These are phyloP conservation scores for Eupithecia vulgata DNA, from an alignment of 2,888 invertebrate genomes.

Conservation along the genomic window DNA sequence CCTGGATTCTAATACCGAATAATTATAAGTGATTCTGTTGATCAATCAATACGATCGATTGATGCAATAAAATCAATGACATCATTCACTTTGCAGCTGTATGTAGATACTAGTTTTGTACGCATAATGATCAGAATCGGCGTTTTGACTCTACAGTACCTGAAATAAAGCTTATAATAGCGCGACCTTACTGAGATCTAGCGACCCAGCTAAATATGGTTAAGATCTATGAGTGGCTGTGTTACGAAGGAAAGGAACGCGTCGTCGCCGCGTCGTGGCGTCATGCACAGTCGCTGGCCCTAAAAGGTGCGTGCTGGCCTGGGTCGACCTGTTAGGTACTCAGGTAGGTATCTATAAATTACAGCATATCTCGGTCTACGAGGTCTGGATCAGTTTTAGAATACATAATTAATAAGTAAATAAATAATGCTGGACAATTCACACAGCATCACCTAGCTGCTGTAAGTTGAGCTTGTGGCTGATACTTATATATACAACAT, in stretches of 20 bases:
- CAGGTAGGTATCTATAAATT: background rate
- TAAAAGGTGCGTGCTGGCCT: constrained; percentile 29
- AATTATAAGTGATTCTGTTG: background rate
- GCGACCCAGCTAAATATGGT: constrained; percentile 56
- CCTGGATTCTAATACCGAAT: background rate
- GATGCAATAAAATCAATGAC: constrained; percentile 46
- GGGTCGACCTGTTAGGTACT: constrained; percentile 22
- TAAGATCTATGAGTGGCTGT: constrained; percentile 20
- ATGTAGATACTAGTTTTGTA: constrained; percentile 25
- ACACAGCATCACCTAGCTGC: no score
- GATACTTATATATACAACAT: no score
- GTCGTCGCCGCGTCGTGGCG: no score
- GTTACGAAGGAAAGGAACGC: constrained; percentile 49
- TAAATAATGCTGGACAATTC: no score
- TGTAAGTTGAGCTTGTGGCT: no score
- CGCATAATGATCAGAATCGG: background rate
- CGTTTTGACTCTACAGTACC: constrained; percentile 16
- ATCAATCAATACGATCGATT: background rate
- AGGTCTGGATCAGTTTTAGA: background rate
- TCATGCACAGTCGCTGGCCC: constrained; percentile 47
- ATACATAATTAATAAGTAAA: no score
- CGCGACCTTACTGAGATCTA: constrained; percentile 15
- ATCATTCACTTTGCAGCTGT: constrained; percentile 44
- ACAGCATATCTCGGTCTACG: background rate
- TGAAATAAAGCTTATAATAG: constrained; percentile 34